These are phyloP conservation scores for Anadara kagoshimensis DNA, from an alignment of 1,140 invertebrate species.

Conservation along the genomic window DNA sequence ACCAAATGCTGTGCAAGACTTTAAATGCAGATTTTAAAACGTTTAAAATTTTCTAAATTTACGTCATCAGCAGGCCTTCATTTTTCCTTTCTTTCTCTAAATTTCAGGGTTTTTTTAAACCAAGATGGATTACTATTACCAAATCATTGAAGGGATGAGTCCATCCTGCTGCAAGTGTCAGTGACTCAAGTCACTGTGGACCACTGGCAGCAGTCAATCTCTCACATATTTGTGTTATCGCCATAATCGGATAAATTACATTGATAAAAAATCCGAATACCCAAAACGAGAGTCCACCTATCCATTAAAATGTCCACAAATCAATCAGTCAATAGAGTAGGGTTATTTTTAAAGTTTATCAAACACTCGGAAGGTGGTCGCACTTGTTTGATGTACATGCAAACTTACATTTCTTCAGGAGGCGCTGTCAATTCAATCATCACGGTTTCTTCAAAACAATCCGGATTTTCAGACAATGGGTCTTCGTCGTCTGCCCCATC, in stretches of 20 bases:
- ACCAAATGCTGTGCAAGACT: too few species aligned
- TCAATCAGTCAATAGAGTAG: neutral
- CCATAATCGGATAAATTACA: neutral
- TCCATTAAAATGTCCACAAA: neutral
- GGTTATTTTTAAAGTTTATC: neutral
- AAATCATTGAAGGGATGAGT: too few species aligned
- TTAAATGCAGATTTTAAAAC: too few species aligned
- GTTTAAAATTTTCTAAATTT: too few species aligned
- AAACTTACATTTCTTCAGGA: constrained; percentile 37
- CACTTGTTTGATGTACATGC: neutral
- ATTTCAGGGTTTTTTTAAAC: too few species aligned
- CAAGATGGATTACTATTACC: too few species aligned
- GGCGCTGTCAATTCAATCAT: constrained; percentile 33
- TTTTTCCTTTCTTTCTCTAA: too few species aligned
- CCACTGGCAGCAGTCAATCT: too few species aligned
- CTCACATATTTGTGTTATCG: too few species aligned
- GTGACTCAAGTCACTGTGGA: too few species aligned
- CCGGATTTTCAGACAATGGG: constrained; percentile 39
- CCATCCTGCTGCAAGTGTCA: too few species aligned
- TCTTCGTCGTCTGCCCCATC: constrained; percentile 40
- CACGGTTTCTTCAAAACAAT: constrained; percentile 35
- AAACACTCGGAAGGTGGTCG: neutral
- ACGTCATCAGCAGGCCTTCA: too few species aligned
- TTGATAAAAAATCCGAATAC: neutral
- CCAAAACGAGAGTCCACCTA: neutral